These are phyloP conservation scores for Agrotis puta DNA, from an alignment of 2,888 invertebrate species.

Conservation along the genomic window DNA sequence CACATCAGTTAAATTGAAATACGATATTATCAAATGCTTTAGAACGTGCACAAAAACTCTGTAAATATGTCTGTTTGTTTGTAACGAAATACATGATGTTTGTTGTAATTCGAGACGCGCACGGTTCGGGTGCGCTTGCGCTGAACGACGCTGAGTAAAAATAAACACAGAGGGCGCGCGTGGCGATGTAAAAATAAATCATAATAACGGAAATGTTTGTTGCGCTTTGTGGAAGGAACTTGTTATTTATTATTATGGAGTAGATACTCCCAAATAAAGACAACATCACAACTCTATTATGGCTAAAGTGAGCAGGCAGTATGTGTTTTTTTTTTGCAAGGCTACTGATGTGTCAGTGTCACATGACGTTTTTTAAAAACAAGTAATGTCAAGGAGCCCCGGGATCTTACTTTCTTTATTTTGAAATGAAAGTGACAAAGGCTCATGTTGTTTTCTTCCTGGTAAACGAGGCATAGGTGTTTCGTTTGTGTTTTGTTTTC, in stretches of 20 bases:
- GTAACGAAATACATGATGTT: constrained; percentile 67
- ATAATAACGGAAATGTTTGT: constrained; percentile 56
- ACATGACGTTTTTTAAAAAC: not conserved
- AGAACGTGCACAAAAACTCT: constrained; percentile 60
- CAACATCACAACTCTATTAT: not conserved
- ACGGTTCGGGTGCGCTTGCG: constrained; percentile 58
- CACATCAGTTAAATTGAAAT: constrained; percentile 63
- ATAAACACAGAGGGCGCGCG: constrained; percentile 67
- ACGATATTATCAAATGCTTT: constrained; percentile 56
- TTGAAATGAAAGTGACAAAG: too few species aligned
- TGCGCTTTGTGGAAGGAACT: constrained; percentile 45
- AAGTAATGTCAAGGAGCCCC: too few species aligned
- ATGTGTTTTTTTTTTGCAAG: constrained; percentile 5
- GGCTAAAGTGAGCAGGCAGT: not conserved
- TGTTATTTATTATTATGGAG: constrained; percentile 33
- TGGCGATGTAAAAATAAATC: constrained; percentile 61
- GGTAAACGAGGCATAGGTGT: too few species aligned
- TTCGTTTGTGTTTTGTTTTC: too few species aligned
- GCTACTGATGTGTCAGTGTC: not conserved
- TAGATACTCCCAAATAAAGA: not conserved
- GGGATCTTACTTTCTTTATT: too few species aligned
- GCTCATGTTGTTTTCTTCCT: too few species aligned
- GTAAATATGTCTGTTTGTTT: constrained; percentile 61
- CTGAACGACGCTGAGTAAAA: constrained; percentile 58
- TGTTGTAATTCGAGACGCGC: constrained; percentile 61